Conservation (phyloP, 1,140 invertebrate genomes). For the Euwallacea fornicatus region DNA sequence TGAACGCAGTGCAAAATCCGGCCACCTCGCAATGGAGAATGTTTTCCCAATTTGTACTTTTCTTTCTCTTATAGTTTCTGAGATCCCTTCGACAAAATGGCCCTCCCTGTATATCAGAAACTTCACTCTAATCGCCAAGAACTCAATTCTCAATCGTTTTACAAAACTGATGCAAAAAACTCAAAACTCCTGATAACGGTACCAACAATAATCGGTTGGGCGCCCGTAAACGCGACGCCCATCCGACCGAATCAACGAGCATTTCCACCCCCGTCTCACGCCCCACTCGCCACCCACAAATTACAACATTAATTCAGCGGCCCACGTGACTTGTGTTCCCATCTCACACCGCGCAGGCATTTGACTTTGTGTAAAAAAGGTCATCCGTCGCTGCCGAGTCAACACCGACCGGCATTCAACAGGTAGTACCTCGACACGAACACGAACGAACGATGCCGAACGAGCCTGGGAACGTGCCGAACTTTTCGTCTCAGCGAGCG, state of each 20-base stretch:
- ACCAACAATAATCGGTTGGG: no score
- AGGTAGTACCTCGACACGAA: conserved; percentile 33
- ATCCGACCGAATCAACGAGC: not conserved
- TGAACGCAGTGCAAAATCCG: no score
- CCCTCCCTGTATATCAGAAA: no score
- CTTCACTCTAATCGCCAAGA: no score
- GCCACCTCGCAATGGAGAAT: no score
- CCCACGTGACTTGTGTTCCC: conserved; percentile 21
- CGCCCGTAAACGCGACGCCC: no score
- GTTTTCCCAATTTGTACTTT: no score
- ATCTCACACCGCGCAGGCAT: conserved; percentile 2
- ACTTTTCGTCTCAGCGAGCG: conserved; percentile 39
- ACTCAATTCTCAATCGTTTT: no score
- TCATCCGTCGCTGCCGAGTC: conserved; percentile 25
- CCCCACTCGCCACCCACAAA: conserved; percentile 2
- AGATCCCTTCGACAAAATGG: no score
- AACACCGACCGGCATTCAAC: conserved; percentile 17
- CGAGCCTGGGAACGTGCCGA: conserved; percentile 43
- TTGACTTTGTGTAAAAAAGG: conserved; percentile 14
- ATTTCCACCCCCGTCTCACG: not conserved
- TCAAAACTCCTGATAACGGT: no score
- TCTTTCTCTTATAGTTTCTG: no score
- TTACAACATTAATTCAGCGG: conserved; percentile 7
- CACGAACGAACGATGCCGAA: conserved; percentile 22
- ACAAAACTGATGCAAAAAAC: no score